Evolutionary conservation across 2,113 vertebrate genomes (phyloP), one percentile per base, ranked within the genome.

Genomic region (Maylandia zebra): DNA sequence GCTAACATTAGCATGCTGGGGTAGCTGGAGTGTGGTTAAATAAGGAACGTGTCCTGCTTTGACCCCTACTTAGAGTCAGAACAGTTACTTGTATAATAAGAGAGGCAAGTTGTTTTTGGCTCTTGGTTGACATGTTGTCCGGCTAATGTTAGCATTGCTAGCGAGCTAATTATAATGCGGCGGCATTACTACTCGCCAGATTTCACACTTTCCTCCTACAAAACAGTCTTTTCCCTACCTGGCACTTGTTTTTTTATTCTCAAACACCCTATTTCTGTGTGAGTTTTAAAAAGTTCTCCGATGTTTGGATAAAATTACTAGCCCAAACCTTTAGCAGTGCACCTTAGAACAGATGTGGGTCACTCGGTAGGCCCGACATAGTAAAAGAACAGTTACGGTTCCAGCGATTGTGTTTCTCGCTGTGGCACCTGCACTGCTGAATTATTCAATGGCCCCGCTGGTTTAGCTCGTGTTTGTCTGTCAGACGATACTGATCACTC

Each of bases 381-480:
- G 71, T 59, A 84, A 86, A 30, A 87, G 38, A 89, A 76, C 87
- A 82, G 79, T 19, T 22, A 27, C 56, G 64, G 87, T 79, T 84
- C 82, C 43, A 10, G 91, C 84, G 92, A 96, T 95, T 92, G 93
- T 95, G 16, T 96, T 96, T 96, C 94, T 94, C 78, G 83, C 84
- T 80, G 91, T 84, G 81, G 83, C 83, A 91, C 93, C 91, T 92
- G 83, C 80, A 74, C 82, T 83, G 83, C 38, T 96, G 88, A 96
- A 96, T 96, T 92, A 96, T 96, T 95, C 80, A 96, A 84, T 83
- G 79, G 80, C 83, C 59, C 83, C 83, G 81, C 93, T 93, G 88
- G 80, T 90, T 90, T 88, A 89, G 86, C 86, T 84, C 24, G 85
- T 90, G 91, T 93, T 90, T 93, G 87, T 93, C 45, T 90, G 94